Conservation (phyloP, 2,888 invertebrate species). For the Drosophila sordidapex region DNA sequence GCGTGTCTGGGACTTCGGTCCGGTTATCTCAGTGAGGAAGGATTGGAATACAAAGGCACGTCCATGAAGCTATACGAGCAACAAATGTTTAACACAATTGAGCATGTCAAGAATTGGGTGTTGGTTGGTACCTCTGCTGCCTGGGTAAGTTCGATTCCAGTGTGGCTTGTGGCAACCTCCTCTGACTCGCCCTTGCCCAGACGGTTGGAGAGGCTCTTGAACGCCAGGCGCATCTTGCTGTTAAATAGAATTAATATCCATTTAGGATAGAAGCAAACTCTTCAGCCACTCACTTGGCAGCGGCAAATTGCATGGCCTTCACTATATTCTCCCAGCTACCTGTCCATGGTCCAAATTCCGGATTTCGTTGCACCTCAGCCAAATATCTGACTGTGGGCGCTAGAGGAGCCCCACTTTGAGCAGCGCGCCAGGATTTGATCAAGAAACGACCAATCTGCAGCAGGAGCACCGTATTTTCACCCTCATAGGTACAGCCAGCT, state of each 20-base stretch:
- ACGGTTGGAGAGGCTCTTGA: constrained; percentile 89
- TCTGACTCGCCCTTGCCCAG: constrained; percentile 88
- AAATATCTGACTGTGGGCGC: constrained; percentile 91
- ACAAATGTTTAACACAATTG: neutral
- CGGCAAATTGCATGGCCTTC: constrained; percentile 85
- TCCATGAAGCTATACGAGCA: constrained; percentile 89
- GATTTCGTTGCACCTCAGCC: constrained; percentile 51
- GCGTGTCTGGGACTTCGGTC: constrained; percentile 85
- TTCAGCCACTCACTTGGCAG: constrained; percentile 84
- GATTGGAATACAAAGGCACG: constrained; percentile 91
- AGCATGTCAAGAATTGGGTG: neutral
- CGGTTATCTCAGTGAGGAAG: constrained; percentile 90
- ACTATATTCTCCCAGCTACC: constrained; percentile 83
- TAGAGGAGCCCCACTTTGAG: constrained; percentile 86
- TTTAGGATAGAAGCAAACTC: neutral
- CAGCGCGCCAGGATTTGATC: constrained; percentile 91
- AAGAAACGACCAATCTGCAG: constrained; percentile 95
- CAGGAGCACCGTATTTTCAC: constrained; percentile 96
- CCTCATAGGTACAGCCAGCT: constrained; percentile 96
- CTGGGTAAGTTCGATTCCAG: constrained; percentile 92
- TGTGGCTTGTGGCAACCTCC: constrained; percentile 94
- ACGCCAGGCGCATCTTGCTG: constrained; percentile 90
- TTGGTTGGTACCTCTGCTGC: constrained; percentile 90
- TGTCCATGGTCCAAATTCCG: constrained; percentile 75
- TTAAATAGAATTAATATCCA: neutral